A percentile compares a stretch with the other conserved stretches of the same genome.
Evolutionary conservation across 2,888 invertebrate genomes (phyloP).

Genomic region (Tuta absoluta): DNA sequence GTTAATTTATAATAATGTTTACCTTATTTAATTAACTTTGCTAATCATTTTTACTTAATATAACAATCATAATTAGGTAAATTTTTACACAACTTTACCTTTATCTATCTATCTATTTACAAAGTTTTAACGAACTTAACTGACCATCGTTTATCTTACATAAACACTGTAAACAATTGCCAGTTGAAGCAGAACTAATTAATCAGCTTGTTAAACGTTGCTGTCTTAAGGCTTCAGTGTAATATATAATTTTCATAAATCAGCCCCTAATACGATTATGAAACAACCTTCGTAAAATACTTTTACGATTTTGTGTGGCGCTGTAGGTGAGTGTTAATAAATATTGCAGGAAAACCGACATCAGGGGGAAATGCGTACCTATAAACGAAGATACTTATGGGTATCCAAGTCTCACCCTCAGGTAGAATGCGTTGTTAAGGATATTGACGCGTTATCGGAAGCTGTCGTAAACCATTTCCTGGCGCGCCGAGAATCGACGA

Average conservation of each 20-base stretch:
- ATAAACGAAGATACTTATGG: constrained; percentile 10
- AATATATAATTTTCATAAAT: constrained; percentile 35
- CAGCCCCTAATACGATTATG: constrained; percentile 8
- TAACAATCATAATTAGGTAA: no score
- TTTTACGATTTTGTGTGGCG: constrained; percentile 24
- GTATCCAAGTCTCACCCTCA: constrained; percentile 19
- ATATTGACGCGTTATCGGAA: constrained; percentile 55
- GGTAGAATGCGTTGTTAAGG: constrained; percentile 44
- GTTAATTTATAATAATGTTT: no score
- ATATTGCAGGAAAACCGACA: constrained; percentile 29
- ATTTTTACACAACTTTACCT: no score
- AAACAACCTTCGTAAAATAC: not conserved
- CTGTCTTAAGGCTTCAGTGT: constrained; percentile 29
- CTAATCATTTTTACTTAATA: no score
- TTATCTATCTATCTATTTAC: no score
- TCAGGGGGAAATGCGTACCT: constrained; percentile 15
- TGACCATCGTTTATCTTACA: constrained; percentile 22
- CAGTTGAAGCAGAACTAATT: constrained; percentile 39
- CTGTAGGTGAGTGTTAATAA: constrained; percentile 33
- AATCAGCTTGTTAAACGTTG: constrained; percentile 36
- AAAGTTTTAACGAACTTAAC: no score
- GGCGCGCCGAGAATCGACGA: constrained; percentile 25
- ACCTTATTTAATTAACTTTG: no score
- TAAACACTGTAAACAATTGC: constrained; percentile 28
- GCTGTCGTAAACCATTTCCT: constrained; percentile 47